Conservation (phyloP, 2,888 invertebrate genomes). For the Volucella bombylans region DNA sequence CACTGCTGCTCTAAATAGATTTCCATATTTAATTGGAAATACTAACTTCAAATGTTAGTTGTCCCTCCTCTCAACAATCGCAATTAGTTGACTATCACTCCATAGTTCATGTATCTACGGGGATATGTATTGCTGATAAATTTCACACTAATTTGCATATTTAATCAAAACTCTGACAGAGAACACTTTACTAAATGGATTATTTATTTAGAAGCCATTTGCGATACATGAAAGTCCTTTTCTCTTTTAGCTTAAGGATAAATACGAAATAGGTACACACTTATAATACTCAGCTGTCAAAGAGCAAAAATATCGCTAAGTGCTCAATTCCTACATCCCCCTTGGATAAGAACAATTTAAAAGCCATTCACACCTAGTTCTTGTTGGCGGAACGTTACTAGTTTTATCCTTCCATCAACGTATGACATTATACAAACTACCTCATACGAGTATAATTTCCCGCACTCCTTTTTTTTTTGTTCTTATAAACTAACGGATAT, state of each 20-base stretch:
- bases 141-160: constrained; percentile 62
- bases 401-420: constrained; percentile 23
- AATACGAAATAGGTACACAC: background rate
- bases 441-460: constrained; percentile 1
- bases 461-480: background rate
- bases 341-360: background rate
- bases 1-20: too few relatives aligned
- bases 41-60: too few relatives aligned
- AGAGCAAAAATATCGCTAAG: background rate
- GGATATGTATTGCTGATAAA: constrained; percentile 37
- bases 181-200: constrained; percentile 37
- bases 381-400: background rate
- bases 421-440: constrained; percentile 9
- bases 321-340: background rate
- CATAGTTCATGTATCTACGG: background rate
- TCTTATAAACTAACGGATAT: background rate
- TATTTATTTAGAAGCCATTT: constrained; percentile 44
- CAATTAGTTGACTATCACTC: too few relatives aligned
- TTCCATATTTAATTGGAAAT: too few relatives aligned
- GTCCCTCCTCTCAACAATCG: too few relatives aligned
- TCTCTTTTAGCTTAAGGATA: background rate
- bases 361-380: constrained; percentile 2
- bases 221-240: background rate
- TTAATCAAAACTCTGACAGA: constrained; percentile 60
- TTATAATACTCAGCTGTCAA: background rate